Evolutionary conservation across 2,797 vertebrate species (phyloP).

Genomic region (Falco peregrinus): DNA sequence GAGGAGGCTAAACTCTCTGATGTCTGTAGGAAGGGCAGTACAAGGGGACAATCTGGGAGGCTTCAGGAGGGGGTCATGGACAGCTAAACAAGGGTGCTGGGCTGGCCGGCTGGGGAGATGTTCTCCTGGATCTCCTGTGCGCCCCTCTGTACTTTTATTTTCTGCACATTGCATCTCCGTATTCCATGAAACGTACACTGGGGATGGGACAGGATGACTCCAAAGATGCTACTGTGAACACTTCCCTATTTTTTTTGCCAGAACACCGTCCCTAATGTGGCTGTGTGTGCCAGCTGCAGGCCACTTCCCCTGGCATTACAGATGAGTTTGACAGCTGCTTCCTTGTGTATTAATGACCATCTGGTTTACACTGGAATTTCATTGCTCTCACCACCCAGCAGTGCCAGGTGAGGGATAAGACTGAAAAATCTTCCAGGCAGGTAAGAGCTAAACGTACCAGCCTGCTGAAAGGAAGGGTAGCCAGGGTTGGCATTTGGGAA

Average conservation of each 20-base stretch:
- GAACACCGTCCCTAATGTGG: fast-evolving
- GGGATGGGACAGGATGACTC: not conserved
- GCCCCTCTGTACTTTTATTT: not conserved
- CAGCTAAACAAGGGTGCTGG: not conserved
- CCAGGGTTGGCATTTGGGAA: not conserved
- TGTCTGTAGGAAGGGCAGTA: fast-evolving
- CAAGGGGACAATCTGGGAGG: not conserved
- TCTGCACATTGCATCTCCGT: not conserved
- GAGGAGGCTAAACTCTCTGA: not conserved
- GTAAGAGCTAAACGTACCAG: not conserved
- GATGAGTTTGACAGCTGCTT: not conserved
- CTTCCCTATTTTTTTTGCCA: not conserved
- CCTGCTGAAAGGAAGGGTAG: not conserved
- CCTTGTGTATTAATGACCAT: too few species aligned
- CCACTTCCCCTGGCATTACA: fast-evolving
- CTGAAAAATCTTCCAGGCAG: not conserved
- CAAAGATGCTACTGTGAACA: not conserved
- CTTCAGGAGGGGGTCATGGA: not conserved
- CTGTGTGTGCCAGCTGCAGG: not conserved
- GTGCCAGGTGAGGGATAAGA: not conserved
- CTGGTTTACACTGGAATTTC: not conserved
- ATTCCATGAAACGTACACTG: not conserved
- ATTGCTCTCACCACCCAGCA: not conserved
- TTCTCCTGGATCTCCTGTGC: not conserved
- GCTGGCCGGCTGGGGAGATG: not conserved